phyloP scores from a whole-genome alignment of 2,888 invertebrate species.

The Argyra leucocephala region DNA sequence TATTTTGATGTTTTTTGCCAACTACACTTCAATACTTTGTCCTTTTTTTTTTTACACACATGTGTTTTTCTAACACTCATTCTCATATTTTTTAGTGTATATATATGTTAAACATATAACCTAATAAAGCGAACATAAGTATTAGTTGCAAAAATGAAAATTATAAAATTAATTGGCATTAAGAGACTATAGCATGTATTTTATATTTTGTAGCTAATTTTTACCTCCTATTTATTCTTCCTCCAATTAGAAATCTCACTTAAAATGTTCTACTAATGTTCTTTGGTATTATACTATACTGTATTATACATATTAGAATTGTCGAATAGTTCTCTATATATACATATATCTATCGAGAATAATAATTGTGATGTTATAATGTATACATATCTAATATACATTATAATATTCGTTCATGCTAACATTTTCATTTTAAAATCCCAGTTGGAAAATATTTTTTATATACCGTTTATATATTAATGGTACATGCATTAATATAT shows the following conservation, averaged over 20 bases:
- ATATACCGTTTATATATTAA: neutral
- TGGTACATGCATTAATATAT: neutral
- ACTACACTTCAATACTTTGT: neutral
- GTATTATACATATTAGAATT: too few relatives aligned
- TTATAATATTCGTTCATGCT: neutral
- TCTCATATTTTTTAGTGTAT: too few relatives aligned
- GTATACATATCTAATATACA: too few relatives aligned
- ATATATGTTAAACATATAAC: conserved; percentile 1
- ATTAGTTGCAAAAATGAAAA: neutral
- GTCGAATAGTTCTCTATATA: too few relatives aligned
- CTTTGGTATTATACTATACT: too few relatives aligned
- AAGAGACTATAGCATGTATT: neutral
- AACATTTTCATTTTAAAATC: neutral
- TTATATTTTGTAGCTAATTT: too few relatives aligned
- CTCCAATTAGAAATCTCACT: too few relatives aligned
- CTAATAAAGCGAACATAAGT: neutral
- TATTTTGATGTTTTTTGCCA: too few relatives aligned
- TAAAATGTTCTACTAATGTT: too few relatives aligned
- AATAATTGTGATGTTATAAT: too few relatives aligned
- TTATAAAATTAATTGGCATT: conserved; percentile 6
- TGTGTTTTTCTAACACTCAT: neutral
- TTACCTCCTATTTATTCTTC: too few relatives aligned
- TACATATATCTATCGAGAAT: too few relatives aligned
- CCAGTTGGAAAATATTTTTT: neutral
- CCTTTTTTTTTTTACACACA: neutral